phyloP scores from a whole-genome alignment of 1,140 invertebrate genomes.

The Hetaerina americana region DNA sequence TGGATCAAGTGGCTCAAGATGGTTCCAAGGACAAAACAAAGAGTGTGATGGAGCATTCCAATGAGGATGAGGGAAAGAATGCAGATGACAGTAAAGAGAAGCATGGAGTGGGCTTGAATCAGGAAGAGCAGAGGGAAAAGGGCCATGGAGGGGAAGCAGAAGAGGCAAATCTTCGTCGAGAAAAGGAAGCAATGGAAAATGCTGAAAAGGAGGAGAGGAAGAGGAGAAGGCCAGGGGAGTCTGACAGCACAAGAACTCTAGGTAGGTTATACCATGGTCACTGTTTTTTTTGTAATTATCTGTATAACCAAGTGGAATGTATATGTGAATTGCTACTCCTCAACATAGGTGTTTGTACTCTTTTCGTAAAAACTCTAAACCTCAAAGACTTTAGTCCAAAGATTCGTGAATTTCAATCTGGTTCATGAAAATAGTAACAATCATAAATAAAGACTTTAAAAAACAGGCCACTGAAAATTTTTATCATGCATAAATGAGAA shows the following conservation, averaged over 20 bases:
- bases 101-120: conserved; percentile 29
- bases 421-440: no score
- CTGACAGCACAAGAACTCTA: conserved; percentile 45
- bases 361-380: no score
- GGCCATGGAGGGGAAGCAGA: conserved; percentile 10
- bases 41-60: conserved; percentile 21
- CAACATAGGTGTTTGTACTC: no score
- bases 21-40: conserved; percentile 28
- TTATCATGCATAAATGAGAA: no score
- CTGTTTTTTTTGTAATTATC: conserved; percentile 11
- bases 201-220: conserved; percentile 20
- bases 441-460: no score
- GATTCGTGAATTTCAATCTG: no score
- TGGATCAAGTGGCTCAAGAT: conserved; percentile 22
- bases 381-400: no score
- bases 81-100: conserved; percentile 33
- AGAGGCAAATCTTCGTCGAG: conserved; percentile 29
- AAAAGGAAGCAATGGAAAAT: conserved; percentile 32
- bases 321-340: no score
- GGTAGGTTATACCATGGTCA: conserved; percentile 27
- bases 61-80: conserved; percentile 25
- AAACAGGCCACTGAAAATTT: no score
- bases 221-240: conserved; percentile 39
- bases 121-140: conserved; percentile 20
- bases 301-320: no score